Evolutionary conservation across 2,888 invertebrate species (phyloP), one percentile per base, ranked within the genome.

Genomic region (Campoplex capitator): DNA sequence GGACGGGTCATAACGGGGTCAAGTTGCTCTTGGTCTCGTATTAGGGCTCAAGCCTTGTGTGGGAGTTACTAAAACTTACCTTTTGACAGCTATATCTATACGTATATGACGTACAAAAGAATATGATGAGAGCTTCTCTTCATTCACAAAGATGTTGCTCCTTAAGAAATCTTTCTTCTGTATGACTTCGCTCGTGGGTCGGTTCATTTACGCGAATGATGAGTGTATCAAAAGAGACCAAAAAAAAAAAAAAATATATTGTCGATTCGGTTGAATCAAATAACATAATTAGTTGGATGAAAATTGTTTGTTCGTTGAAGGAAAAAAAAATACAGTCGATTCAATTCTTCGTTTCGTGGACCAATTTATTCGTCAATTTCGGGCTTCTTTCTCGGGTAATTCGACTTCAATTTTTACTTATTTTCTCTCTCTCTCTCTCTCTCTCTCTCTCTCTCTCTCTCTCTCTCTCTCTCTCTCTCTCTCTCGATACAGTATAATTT

Each of bases 1-100:
- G 88, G 87, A 70, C 51, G 75, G 85, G 84, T 89, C 89, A 89
- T 89, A 92, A 91, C 88, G 91, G 87, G 91, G 89, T 91, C 89
- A 91, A 89, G 86, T 88, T 88, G 86, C 67, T 91, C 82, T 80
- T 9, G 62, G n/a, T 58, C 80, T 18, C 54, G 45, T 80, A 73
- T 65, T n/a, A 28, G 45, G 32, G 56, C 28, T 9, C 45, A 28
- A 28, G 18, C 42, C 28, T 23, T 48, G 62, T 51, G 80, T 71
- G 62, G 62, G 71, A 35, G 71, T 45, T 16, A n/a, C 35, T 23
- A 51, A 68, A 48, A 32, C 58, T 80, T 80, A 73, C 80, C 71
- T 73, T 80, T 76, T 13, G 13, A 58, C 28, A 11, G 2, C 16
- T 32, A 54, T 78, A 18, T 16, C 7, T 42, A 58, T 32, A 45